Base-by-base conservation (phyloP, 2,888 invertebrate genomes). In the Creontiades dilutus region DNA sequence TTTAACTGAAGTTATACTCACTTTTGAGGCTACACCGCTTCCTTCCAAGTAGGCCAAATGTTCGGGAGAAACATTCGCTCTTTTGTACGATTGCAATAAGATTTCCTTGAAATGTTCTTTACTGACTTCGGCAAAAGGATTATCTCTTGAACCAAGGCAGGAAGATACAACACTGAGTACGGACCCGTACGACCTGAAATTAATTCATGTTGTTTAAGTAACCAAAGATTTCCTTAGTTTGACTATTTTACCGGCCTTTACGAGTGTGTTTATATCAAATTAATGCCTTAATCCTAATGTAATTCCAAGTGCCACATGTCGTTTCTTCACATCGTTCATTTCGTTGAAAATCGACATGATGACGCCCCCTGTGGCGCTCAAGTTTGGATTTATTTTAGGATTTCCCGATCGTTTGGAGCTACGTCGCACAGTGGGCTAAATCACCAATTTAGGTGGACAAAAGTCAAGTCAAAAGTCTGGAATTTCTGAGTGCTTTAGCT, bases 1-100 rank as follows among this genome's bases (percentile, higher is more conserved):
- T n/a, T n/a, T n/a, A n/a, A n/a, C n/a, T n/a, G n/a, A 37, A 37
- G 37, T 37, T 55, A 11, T 16, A 88, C 84, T 90, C 91, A 92
- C 92, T 89, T 91, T 91, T 12, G 90, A 61, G 46, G 90, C 92
- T 48, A 90, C 75, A 55, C 91, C 91, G 68, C 90, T 80, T 13
- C 90, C 91, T 91, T 92, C 92, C 0, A 92, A 14, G 75, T 90
- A 92, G 0, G 84, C 86, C 23, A 92, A 75, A 48, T 91, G 91
- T 12, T 89, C 80, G 0, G 91, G 91, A 46, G 89, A 82, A 7
- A 90, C 75, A 13, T 86, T 61, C 28, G 86, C 75, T 37, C 89
- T 82, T 13, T 78, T 76, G 80, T 92, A 92, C 16, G 91, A 75
- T 23, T 91, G 81, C 37, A 78, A 27, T 13, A 92, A 16, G 3